A percentile compares a stretch with the other conserved stretches of the same genome.
phyloP scores from a whole-genome alignment of 2,888 invertebrate genomes.

The Clivina fossor region DNA sequence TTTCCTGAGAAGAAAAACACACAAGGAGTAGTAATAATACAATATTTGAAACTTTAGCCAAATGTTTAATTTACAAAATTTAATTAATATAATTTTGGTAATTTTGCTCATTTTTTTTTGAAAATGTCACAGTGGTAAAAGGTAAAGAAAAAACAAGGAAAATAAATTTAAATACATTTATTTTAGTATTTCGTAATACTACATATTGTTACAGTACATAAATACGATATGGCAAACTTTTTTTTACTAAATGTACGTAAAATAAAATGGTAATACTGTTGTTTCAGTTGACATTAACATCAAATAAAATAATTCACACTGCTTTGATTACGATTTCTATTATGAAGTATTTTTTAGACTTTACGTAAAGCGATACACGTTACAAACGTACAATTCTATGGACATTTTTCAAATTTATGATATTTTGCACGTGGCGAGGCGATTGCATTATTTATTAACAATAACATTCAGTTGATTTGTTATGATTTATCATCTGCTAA shows the following conservation, averaged over 20 bases:
- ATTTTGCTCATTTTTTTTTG: too few relatives aligned
- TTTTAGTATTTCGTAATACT: constrained; percentile 29
- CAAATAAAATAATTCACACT: constrained; percentile 12
- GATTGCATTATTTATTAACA: constrained; percentile 15
- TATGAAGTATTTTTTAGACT: too few relatives aligned
- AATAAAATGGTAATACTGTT: constrained; percentile 28
- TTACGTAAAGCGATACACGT: not conserved
- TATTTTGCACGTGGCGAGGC: too few relatives aligned
- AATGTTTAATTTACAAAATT: too few relatives aligned
- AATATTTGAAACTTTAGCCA: too few relatives aligned
- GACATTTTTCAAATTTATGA: too few relatives aligned
- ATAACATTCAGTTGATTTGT: constrained; percentile 23
- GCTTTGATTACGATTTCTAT: too few relatives aligned
- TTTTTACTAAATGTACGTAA: constrained; percentile 16
- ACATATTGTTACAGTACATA: constrained; percentile 32
- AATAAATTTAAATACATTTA: constrained; percentile 32
- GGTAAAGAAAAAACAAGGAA: too few relatives aligned
- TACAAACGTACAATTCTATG: constrained; percentile 24
- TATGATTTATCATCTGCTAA: constrained; percentile 20
- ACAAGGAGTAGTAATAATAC: too few relatives aligned
- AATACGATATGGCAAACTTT: constrained; percentile 31
- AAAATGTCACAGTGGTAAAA: too few relatives aligned
- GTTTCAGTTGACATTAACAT: constrained; percentile 23
- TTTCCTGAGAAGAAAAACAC: too few relatives aligned
- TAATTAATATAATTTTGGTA: too few relatives aligned